Conservation (phyloP, 1,140 invertebrate genomes). For the Leptinotarsa defecta region DNA sequence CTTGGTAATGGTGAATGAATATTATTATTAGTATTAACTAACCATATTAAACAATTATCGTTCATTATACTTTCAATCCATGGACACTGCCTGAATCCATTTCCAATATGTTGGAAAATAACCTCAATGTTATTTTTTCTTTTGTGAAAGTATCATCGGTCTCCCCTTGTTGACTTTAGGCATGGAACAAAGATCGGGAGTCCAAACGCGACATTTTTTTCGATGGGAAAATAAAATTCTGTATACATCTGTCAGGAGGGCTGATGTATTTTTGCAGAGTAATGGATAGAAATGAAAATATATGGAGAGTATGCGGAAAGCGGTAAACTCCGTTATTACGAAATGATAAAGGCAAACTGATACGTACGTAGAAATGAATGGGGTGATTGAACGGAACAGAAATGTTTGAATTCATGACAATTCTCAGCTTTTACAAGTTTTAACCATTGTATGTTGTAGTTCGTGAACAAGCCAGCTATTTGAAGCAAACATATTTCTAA, state of each 20-base stretch:
- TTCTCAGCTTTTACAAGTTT: no score
- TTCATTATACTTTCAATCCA: no score
- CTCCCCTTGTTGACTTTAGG: neutral
- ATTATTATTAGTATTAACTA: no score
- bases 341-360: neutral
- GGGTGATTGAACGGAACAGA: no score
- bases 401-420: no score
- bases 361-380: no score
- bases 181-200: neutral
- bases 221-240: neutral
- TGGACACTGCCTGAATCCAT: no score
- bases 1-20: no score
- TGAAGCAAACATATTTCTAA: no score
- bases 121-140: neutral
- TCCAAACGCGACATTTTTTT: neutral
- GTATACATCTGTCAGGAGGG: conserved; percentile 5
- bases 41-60: no score
- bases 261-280: neutral
- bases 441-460: no score
- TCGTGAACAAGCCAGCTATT: no score
- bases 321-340: neutral
- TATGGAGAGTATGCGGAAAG: neutral
- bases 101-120: neutral
- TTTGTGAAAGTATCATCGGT: neutral
- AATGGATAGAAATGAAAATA: neutral